These are phyloP conservation scores for Meandrina meandrites DNA, from an alignment of 92 coral and sea anemone genomes.

Conservation along the genomic window DNA sequence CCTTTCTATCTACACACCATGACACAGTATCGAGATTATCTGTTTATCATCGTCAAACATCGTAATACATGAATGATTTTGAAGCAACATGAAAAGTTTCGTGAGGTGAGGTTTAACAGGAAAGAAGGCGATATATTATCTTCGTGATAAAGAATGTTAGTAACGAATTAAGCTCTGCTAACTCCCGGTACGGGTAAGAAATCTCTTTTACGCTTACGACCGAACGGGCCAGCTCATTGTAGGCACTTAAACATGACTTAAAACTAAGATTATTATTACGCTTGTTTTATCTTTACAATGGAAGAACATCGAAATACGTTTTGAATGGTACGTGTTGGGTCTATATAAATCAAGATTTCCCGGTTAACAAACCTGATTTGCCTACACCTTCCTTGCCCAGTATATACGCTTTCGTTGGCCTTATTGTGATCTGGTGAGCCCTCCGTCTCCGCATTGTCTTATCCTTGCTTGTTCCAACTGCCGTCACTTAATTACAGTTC, in stretches of 20 bases:
- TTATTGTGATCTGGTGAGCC: not conserved
- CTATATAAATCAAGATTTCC: not conserved
- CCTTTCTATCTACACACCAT: too few species aligned
- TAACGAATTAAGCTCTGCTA: not conserved
- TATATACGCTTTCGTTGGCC: constrained; percentile 8
- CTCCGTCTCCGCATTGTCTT: constrained; percentile 28
- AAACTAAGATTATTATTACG: not conserved
- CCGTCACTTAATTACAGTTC: not conserved
- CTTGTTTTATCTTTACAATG: not conserved
- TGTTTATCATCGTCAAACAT: not conserved
- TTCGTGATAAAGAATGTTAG: not conserved
- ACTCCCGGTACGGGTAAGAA: not conserved
- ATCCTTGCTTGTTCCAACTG: not conserved
- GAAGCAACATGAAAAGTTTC: not conserved
- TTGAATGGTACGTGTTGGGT: not conserved
- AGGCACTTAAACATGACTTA: not conserved
- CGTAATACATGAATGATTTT: not conserved
- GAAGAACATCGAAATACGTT: not conserved
- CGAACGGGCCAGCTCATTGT: not conserved
- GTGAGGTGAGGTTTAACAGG: not conserved
- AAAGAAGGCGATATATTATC: not conserved
- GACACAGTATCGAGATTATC: not conserved
- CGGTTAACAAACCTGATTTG: constrained; percentile 30
- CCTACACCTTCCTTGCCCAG: constrained; percentile 43
- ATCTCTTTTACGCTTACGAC: not conserved